phyloP scores from a whole-genome alignment of 2,797 vertebrate genomes.

The Falco rusticolus region DNA sequence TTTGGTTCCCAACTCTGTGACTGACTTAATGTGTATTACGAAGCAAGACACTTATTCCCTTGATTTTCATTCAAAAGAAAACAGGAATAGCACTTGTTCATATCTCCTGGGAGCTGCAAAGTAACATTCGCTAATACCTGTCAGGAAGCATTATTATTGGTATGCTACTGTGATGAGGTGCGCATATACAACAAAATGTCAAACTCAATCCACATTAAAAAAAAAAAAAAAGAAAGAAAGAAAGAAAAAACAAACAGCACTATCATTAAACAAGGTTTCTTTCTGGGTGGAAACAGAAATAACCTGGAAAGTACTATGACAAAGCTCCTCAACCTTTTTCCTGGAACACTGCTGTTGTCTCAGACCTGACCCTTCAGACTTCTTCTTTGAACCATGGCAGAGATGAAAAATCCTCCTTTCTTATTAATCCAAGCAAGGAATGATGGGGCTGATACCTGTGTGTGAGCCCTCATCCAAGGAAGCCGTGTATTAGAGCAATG shows the following conservation, averaged over 20 bases:
- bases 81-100: background rate
- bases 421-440: background rate
- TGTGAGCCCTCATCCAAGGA: background rate
- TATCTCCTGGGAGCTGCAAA: background rate
- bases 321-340: background rate
- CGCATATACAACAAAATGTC: background rate
- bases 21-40: background rate
- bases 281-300: background rate
- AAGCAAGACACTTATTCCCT: background rate
- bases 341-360: background rate
- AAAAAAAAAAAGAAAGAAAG: background rate
- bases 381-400: background rate
- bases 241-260: no score
- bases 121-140: background rate
- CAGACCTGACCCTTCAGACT: background rate
- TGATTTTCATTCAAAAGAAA: background rate
- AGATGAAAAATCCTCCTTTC: background rate
- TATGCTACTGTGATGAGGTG: background rate
- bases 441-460: fast-evolving
- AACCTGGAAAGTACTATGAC: background rate
- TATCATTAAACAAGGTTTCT: background rate
- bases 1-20: constrained; percentile 25
- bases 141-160: background rate
- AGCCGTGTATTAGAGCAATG: background rate
- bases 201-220: background rate